Evolutionary conservation across 1,140 invertebrate species (phyloP), one percentile per base, ranked within the genome.

Genomic region (Pogonomyrmex barbatus): DNA sequence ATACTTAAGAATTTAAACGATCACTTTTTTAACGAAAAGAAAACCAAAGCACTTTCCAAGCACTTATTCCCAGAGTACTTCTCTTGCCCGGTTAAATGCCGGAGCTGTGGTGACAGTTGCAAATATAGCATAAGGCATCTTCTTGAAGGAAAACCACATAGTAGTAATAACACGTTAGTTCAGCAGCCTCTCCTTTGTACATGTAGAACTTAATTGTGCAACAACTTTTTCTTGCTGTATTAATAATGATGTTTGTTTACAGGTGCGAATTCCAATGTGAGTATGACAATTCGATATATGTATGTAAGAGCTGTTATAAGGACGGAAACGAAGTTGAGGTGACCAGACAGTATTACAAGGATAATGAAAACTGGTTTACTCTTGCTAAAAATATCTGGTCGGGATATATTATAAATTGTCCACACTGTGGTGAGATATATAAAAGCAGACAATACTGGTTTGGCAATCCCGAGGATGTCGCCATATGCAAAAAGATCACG

Each of bases 371-470:
- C 86, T 97, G 97, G 97, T 95, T 97, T 52, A 97, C 97, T 42
- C 92, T 97, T 30, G 96, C 97, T 2, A 97, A 96, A 91, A 98
- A 97, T 93, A 97, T 97, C 2, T 98, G 97, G 97, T 96, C 97
- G 58, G 97, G 97, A 91, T 97, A 97, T 93, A 96, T 97, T 2
- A 96, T 98, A 52, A 97, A 98, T 89, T 98, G 98, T 95, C 96
- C 96, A 54, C 96, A 96, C 87, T 98, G 97, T 95, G 98, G 98
- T 2, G 96, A 98, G 88, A 98, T 98, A 85, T 98, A 97, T 93
- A 95, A 97, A 63, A 97, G 97, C 92, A 95, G 97, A 10, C 97
- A 98, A 91, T 97, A 97, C 92, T 98, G 98, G 98, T 98, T 97
- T 93, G 97, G 98, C 1, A 98, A 98, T 89, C 97, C 97, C 0